phyloP scores from a whole-genome alignment of 2,888 invertebrate species.

The Drosophila mimica region DNA sequence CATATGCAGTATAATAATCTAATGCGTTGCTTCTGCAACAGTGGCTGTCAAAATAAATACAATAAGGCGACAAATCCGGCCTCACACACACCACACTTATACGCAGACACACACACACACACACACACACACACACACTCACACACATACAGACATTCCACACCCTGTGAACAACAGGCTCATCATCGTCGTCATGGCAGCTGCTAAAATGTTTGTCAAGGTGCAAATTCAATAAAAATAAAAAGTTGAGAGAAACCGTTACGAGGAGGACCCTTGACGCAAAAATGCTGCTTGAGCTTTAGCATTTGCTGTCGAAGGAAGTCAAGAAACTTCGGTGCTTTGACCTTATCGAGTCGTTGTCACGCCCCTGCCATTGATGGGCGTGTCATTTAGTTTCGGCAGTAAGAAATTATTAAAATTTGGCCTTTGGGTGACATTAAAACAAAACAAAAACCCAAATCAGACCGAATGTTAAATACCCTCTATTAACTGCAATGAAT shows the following conservation, averaged over 20 bases:
- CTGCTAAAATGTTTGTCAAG: slow-evolving; percentile 75
- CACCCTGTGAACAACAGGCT: slow-evolving; percentile 36
- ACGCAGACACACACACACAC: neutral
- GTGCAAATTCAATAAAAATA: slow-evolving; percentile 81
- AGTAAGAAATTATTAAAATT: slow-evolving; percentile 72
- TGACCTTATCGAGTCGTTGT: slow-evolving; percentile 76
- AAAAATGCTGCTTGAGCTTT: slow-evolving; percentile 33
- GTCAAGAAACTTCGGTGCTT: slow-evolving; percentile 52
- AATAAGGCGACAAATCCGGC: slow-evolving; percentile 42
- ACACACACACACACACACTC: neutral
- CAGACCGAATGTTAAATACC: neutral
- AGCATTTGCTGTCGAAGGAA: slow-evolving; percentile 43
- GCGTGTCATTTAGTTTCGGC: slow-evolving; percentile 60
- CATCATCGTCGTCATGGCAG: slow-evolving; percentile 44
- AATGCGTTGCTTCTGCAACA: slow-evolving; percentile 41
- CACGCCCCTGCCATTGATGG: slow-evolving; percentile 64
- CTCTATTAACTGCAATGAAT: neutral
- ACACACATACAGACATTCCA: neutral
- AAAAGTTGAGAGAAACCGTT: slow-evolving; percentile 47
- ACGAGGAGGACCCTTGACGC: slow-evolving; percentile 19
- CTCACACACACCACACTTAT: too few species aligned
- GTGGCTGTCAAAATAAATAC: slow-evolving; percentile 76
- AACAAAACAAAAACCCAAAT: slow-evolving; percentile 30
- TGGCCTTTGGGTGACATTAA: slow-evolving; percentile 69
- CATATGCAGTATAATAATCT: slow-evolving; percentile 61